Percentiles rank a stretch among this genome's conserved stretches.
Evolutionary conservation across 2,797 vertebrate species (phyloP).

Genomic region (Adrianichthys oophorus): DNA sequence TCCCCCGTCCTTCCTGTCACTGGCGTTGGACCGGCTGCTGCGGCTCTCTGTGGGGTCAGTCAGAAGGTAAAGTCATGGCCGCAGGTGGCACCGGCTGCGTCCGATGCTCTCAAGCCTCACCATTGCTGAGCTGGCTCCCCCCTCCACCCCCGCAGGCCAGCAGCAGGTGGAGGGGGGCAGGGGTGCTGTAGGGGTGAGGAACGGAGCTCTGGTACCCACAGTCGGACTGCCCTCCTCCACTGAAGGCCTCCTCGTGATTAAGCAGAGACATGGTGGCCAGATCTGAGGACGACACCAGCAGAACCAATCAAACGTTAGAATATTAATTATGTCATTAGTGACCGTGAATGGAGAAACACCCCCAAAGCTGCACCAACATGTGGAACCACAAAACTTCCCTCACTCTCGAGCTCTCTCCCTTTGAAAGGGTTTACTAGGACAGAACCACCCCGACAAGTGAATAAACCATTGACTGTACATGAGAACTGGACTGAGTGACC

Average conservation of each 20-base stretch:
- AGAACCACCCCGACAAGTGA: no score
- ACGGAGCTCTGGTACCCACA: constrained; percentile 84
- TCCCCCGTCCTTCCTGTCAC: constrained; percentile 65
- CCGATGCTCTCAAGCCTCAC: constrained; percentile 60
- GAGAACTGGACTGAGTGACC: no score
- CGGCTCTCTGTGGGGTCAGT: constrained; percentile 80
- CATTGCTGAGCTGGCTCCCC: constrained; percentile 89
- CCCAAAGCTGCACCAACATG: no score
- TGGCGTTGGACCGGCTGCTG: constrained; percentile 89
- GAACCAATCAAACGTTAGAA: not conserved
- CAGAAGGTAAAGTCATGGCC: not conserved
- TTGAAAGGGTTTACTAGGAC: no score
- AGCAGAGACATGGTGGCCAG: constrained; percentile 39
- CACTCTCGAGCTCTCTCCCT: no score
- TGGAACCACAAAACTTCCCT: no score
- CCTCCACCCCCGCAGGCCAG: constrained; percentile 40
- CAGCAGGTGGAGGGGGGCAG: constrained; percentile 75
- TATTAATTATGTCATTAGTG: no score
- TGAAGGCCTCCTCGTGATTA: constrained; percentile 13
- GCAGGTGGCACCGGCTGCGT: no score
- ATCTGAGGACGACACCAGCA: constrained; percentile 29
- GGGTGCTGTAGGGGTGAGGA: constrained; percentile 89
- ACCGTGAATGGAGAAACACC: no score
- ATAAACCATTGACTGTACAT: no score
- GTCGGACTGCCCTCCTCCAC: constrained; percentile 14